Percentiles rank a stretch among this genome's conserved stretches.
Evolutionary conservation across 2,888 invertebrate genomes (phyloP).

Genomic region (Diloba caeruleocephala): DNA sequence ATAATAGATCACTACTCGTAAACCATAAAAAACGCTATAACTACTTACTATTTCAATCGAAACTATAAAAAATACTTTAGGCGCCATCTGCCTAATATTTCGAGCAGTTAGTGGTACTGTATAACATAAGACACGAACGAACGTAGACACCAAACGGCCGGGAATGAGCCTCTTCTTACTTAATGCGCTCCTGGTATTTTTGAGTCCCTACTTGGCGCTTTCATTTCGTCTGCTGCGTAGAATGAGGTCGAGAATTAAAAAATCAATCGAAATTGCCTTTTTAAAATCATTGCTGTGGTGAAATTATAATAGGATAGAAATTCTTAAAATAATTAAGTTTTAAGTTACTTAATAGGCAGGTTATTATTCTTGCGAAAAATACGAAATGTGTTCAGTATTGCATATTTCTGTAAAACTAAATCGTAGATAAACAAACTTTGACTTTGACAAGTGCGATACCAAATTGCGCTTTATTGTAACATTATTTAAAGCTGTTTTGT

Average conservation of each 20-base stretch:
- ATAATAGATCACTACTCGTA: too few species aligned
- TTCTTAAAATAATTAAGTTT: too few species aligned
- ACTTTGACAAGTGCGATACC: background rate
- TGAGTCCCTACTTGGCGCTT: conserved; percentile 83
- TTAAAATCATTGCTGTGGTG: too few species aligned
- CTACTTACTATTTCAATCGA: background rate
- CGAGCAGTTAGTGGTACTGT: conserved; percentile 40
- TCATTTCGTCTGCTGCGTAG: conserved; percentile 54
- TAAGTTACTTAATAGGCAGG: too few species aligned
- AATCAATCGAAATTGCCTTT: too few species aligned
- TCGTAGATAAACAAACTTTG: background rate
- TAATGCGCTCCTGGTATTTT: conserved; percentile 79
- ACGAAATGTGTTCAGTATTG: too few species aligned
- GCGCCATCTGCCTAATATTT: conserved; percentile 54
- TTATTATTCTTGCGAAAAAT: conserved; percentile 15
- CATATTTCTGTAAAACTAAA: background rate
- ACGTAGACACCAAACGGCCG: conserved; percentile 17
- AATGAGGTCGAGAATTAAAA: background rate
- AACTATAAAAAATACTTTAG: too few species aligned
- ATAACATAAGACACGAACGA: conserved; percentile 64
- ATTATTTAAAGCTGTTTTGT: conserved; percentile 3
- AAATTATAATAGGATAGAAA: too few species aligned
- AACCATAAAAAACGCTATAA: background rate
- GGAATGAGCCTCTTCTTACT: conserved; percentile 53
- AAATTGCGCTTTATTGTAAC: conserved; percentile 1